Conservation (phyloP, 1,140 invertebrate species). For the Drosophila jambulina region DNA sequence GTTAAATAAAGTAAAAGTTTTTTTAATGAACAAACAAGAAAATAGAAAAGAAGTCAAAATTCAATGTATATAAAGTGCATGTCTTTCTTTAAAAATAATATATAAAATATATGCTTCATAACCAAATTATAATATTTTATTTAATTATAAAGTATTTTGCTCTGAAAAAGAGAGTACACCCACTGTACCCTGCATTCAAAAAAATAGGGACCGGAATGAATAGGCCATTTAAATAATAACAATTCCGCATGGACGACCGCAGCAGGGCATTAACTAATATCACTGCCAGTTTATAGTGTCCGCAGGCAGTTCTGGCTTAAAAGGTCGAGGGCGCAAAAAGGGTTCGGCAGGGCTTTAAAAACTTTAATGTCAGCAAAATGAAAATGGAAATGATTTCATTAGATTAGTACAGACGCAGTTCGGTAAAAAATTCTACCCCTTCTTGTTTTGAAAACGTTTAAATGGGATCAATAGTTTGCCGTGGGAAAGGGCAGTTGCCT, state of each 20-base stretch:
- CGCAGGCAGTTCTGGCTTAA: constrained; percentile 22
- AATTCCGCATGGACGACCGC: constrained; percentile 59
- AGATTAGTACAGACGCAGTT: constrained; percentile 28
- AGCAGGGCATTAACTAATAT: constrained; percentile 55
- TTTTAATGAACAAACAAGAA: no score
- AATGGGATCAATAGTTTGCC: constrained; percentile 13
- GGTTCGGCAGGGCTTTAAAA: constrained; percentile 32
- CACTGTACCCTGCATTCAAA: constrained; percentile 6
- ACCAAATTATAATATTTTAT: no score
- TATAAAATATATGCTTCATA: background rate
- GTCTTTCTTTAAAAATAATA: background rate
- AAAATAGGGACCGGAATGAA: constrained; percentile 24
- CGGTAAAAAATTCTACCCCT: background rate
- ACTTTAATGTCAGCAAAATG: constrained; percentile 48
- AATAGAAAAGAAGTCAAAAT: background rate
- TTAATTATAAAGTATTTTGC: background rate
- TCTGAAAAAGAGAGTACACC: background rate
- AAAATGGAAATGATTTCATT: constrained; percentile 47
- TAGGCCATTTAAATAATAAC: constrained; percentile 61
- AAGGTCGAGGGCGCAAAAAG: constrained; percentile 40
- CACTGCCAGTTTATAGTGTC: constrained; percentile 43
- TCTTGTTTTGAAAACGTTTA: background rate
- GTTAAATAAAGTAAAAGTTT: no score
- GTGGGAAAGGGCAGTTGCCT: constrained; percentile 27
- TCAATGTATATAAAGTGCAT: no score